These are phyloP conservation scores for Potamilus streckersoni DNA, from an alignment of 1,140 invertebrate genomes.

Conservation along the genomic window DNA sequence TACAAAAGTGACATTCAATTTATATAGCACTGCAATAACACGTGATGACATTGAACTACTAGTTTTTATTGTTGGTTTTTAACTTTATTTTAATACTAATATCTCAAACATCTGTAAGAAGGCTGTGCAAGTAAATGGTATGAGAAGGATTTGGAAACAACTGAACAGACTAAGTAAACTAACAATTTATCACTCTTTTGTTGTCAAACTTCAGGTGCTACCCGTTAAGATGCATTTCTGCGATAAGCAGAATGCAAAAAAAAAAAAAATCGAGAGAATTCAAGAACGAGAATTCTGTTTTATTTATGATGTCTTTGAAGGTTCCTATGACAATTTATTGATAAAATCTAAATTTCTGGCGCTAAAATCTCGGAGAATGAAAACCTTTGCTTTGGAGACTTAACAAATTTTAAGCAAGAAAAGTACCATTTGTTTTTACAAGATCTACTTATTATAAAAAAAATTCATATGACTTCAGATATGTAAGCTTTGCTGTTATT, in stretches of 20 bases:
- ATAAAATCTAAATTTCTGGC: constrained; percentile 6
- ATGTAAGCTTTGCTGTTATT: background rate
- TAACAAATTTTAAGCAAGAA: background rate
- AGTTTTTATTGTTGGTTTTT: constrained; percentile 24
- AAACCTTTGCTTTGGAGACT: constrained; percentile 11
- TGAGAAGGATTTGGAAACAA: too few species aligned
- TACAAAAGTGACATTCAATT: constrained; percentile 3
- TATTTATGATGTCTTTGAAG: constrained; percentile 5
- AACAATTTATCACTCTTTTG: constrained; percentile 17
- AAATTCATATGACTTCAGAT: background rate
- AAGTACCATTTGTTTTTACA: too few species aligned
- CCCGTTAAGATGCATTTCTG: background rate
- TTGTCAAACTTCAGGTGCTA: constrained; percentile 28
- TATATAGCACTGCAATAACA: constrained; percentile 7
- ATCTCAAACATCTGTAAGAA: constrained; percentile 21
- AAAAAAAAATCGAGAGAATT: constrained; percentile 19
- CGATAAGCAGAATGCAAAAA: background rate
- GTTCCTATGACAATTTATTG: background rate
- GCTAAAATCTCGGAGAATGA: constrained; percentile 10
- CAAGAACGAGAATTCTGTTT: constrained; percentile 14
- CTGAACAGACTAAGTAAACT: too few species aligned
- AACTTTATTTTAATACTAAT: constrained; percentile 22
- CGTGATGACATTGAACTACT: constrained; percentile 31
- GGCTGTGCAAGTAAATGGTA: constrained; percentile 19
- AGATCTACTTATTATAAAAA: constrained; percentile 1